A percentile compares a stretch with the other conserved stretches of the same genome.
phyloP scores from a whole-genome alignment of 2,113 vertebrate species.

The Excalfactoria chinensis region DNA sequence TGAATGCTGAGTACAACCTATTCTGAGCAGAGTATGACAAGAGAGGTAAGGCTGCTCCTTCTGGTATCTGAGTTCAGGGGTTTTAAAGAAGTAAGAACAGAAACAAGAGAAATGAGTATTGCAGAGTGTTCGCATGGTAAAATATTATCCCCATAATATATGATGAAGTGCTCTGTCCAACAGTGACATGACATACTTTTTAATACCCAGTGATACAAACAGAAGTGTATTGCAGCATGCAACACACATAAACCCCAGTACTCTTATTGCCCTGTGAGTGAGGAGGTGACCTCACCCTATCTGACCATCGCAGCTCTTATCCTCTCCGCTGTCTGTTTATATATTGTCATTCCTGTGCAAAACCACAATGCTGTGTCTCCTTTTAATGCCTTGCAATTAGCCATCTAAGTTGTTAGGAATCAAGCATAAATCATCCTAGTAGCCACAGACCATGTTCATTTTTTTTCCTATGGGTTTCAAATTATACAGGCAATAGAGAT shows the following conservation, averaged over 20 bases:
- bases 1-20: background rate
- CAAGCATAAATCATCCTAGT: background rate
- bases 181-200: background rate
- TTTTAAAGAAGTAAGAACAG: background rate
- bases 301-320: background rate
- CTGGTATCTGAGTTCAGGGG: background rate
- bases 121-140: background rate
- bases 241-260: background rate
- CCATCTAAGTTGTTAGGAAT: background rate
- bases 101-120: background rate
- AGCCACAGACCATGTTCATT: background rate
- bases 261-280: background rate
- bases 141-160: background rate
- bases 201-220: background rate
- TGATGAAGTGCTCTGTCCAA: background rate
- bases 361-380: background rate
- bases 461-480: background rate
- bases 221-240: background rate
- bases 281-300: background rate
- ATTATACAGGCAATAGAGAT: background rate
- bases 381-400: background rate
- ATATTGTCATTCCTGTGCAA: background rate
- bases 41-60: background rate
- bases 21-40: background rate
- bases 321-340: background rate